Evolutionary conservation across 2,888 invertebrate species (phyloP).

Genomic region (Meiosimyza platycephala): DNA sequence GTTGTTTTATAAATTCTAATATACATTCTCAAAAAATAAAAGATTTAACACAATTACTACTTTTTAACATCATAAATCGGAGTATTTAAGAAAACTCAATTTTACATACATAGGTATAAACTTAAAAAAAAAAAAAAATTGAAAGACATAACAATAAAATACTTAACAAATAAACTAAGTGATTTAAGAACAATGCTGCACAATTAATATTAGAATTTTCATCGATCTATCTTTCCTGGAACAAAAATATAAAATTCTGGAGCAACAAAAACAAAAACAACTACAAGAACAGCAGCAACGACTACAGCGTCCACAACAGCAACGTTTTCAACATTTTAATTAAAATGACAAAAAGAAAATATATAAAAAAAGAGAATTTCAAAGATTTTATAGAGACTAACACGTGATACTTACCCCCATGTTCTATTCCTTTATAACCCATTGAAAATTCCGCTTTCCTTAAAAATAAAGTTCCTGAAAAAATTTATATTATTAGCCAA

Average conservation of each 20-base stretch:
- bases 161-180: constrained; percentile 44
- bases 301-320: constrained; percentile 61
- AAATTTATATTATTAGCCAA: neutral
- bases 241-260: constrained; percentile 75
- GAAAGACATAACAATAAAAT: constrained; percentile 31
- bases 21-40: neutral
- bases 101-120: neutral
- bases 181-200: constrained; percentile 64
- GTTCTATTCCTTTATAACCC: neutral
- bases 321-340: constrained; percentile 64
- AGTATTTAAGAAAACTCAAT: neutral
- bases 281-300: constrained; percentile 64
- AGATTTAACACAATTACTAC: constrained; percentile 13
- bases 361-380: constrained; percentile 42
- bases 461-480: constrained; percentile 17
- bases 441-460: neutral
- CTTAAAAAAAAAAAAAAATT: constrained; percentile 9
- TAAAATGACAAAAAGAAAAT: constrained; percentile 42
- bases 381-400: constrained; percentile 28
- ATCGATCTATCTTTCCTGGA: constrained; percentile 86
- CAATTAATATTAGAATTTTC: constrained; percentile 76
- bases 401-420: constrained; percentile 1
- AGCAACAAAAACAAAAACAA: constrained; percentile 70
- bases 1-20: constrained; percentile 7
- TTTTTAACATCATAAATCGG: neutral